Evolutionary conservation across 2,113 vertebrate species (phyloP).

Genomic region (Calidris pygmaea): DNA sequence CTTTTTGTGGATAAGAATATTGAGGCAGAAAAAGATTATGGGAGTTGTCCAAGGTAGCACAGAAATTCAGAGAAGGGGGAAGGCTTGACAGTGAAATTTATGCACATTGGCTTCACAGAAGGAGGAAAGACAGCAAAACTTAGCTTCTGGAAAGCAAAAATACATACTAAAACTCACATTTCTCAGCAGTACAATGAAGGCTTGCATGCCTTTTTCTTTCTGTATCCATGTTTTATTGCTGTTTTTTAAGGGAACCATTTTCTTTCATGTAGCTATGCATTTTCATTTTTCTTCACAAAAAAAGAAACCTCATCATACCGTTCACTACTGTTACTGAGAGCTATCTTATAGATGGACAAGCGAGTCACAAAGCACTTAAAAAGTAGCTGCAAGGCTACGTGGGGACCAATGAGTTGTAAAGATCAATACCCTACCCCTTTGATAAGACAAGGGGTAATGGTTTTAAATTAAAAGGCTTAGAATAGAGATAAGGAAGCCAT

Average conservation of each 20-base stretch:
- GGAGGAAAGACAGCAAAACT: background rate
- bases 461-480: background rate
- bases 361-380: background rate
- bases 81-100: background rate
- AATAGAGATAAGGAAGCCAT: background rate
- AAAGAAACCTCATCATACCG: background rate
- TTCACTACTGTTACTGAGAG: background rate
- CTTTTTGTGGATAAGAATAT: background rate
- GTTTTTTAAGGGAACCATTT: background rate
- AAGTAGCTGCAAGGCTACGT: background rate
- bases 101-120: background rate
- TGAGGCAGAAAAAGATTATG: background rate
- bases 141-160: background rate
- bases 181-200: background rate
- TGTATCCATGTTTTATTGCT: background rate
- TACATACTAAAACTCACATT: background rate
- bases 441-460: background rate
- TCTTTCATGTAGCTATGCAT: fast-evolving
- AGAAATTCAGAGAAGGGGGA: background rate
- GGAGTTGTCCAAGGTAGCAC: background rate
- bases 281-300: background rate
- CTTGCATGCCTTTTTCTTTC: background rate
- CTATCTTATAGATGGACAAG: background rate
- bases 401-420: background rate
- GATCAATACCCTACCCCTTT: background rate